Base-by-base conservation (phyloP, 2,113 vertebrate genomes). In the Megaleporinus macrocephalus region DNA sequence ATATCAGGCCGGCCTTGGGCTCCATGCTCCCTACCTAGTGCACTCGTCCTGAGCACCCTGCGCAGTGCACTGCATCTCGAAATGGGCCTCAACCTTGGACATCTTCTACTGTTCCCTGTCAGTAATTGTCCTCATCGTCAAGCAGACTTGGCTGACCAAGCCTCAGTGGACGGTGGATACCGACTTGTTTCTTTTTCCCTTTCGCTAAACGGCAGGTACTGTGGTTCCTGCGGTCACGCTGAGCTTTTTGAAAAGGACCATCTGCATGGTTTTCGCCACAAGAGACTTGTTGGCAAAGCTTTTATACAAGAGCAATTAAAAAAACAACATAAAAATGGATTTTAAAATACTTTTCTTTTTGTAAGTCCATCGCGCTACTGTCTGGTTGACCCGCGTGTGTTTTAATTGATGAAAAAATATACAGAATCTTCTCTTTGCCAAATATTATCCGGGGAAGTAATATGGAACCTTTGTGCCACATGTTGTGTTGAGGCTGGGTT, bases 381-480 rank as follows among this genome's bases (percentile, higher is more conserved):
- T 70, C 53, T 24, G 12, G 76, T 6, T 4, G 4, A 33, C 26
- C 63, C 24, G 11, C 41, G 73, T 70, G 12, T 78, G 76, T 68
- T 77, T 55, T 26, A 2, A 61, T n/a, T 47, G 61, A 18, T 63
- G n/a, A 76, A 44, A n/a, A 16, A 3, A 27, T 49, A 36, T 65
- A 81, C 71, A 13, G 72, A 89, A 86, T 86, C 84, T 49, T 53
- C 74, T 81, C 84, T 85, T 89, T 90, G 90, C 89, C 89, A 91
- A 91, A 93, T 91, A 86, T 88, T 91, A 90, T 90, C 26, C 90
- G 87, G 87, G 90, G 91, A 91, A 91, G 92, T 92, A 90, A 89
- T 84, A 90, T 87, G 84, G 86, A 90, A 90, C 84, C 86, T 91
- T 81, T 85, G 89, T 91, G 92, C 90, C 91, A 92, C 89, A 87